These are phyloP conservation scores for Phalanger gymnotis DNA, from an alignment of 2,797 vertebrate species.

Conservation along the genomic window DNA sequence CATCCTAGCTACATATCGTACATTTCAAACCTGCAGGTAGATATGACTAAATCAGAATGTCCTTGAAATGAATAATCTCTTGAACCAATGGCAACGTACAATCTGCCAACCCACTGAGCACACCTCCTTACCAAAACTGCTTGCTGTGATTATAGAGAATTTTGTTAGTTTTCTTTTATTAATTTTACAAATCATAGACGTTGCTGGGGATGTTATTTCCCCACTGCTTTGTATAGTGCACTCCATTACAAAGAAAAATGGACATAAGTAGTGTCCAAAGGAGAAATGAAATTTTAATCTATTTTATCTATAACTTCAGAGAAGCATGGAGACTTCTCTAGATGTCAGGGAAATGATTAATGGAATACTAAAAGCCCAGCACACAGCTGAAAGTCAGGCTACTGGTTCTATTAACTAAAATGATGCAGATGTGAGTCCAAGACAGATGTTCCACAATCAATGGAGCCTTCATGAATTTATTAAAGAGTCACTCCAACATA, in stretches of 20 bases:
- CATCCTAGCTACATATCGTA: neutral
- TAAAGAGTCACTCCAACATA: neutral
- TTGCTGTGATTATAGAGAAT: neutral
- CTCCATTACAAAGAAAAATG: neutral
- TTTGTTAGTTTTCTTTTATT: neutral
- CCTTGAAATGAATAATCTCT: neutral
- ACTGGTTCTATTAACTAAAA: neutral
- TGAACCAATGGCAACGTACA: neutral
- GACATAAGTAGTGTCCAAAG: neutral
- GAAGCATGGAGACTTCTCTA: neutral
- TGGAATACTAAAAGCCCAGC: neutral
- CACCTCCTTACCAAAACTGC: neutral
- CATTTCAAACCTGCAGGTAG: neutral
- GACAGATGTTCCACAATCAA: neutral
- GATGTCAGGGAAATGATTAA: neutral
- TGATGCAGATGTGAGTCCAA: neutral
- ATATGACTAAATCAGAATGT: neutral
- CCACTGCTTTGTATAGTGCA: neutral
- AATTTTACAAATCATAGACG: neutral
- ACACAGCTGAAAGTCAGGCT: neutral
- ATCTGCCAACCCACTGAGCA: neutral
- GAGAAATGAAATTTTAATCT: conserved; percentile 2
- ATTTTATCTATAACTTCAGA: neutral
- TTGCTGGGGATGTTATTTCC: neutral
- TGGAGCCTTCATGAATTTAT: neutral